Base-by-base conservation (phyloP, 2,113 vertebrate genomes). In the Poeciliopsis prolifica region DNA sequence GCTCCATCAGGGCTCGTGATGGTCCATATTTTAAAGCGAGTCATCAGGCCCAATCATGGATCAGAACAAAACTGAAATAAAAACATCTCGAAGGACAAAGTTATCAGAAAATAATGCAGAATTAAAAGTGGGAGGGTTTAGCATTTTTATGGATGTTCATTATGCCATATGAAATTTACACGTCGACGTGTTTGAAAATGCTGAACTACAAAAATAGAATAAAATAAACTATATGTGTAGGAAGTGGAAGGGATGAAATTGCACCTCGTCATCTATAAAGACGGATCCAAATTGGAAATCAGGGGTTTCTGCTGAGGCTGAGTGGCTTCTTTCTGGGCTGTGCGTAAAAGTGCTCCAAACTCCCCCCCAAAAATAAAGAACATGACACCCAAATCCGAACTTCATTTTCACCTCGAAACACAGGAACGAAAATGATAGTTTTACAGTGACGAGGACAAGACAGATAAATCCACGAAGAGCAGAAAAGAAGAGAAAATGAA, bases 301-400 rank as follows among this genome's bases (percentile, higher is more conserved):
- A 44, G 0, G 4, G 30, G 19, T 60, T 51, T 10, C 0, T 24
- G 44, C 29, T 61, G 70, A 68, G 85, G 77, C 79, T 42, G 4
- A 15, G 3, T 40, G 19, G 65, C 71, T 37, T 8, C 78, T 72
- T 62, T 70, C 69, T 74, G 67, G 61, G 72, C 70, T 72, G 85
- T 13, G 83, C 77, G 70, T 86, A 75, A 82, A 88, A 79, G 74
- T 67, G 40, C 58, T 6, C 68, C 26, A 31, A 68, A 73, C 31
- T 31, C 63, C 60, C 10, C 63, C 60, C 30, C 0, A 31, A 42
- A 62, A 62, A 29, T 29, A 13, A 29, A 30, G 26, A 15, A 15
- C 7, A 15, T 30, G 10, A 29, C 4, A 11, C 35, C 3, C 10
- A 11, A 37, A 14, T 61, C 15, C 3, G 29, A 61, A 61, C 9